These are phyloP conservation scores for Anguilla anguilla DNA, from an alignment of 2,797 vertebrate genomes.

Conservation along the genomic window DNA sequence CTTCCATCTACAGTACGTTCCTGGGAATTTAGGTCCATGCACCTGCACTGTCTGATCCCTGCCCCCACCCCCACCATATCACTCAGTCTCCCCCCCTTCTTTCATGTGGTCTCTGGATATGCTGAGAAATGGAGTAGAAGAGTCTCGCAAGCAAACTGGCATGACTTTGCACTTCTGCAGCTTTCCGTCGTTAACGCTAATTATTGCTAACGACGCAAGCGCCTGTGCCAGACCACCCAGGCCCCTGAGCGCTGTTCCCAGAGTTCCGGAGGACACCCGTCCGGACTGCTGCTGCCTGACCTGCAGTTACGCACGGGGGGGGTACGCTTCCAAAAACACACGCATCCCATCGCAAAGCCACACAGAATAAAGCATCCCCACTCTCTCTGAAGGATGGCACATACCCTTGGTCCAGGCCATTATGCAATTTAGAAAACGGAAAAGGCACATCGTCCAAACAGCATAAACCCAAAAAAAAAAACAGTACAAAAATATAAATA, in stretches of 20 bases:
- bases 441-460: background rate
- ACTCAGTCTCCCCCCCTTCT: background rate
- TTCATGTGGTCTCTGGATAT: background rate
- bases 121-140: background rate
- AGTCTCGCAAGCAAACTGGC: background rate
- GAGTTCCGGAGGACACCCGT: background rate
- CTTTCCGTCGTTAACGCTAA: slow-evolving; percentile 3
- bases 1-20: background rate
- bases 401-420: background rate
- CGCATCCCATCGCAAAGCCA: background rate
- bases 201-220: background rate
- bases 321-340: background rate
- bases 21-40: background rate
- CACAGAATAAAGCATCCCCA: background rate
- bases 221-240: background rate
- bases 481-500: background rate
- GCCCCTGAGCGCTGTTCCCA: background rate
- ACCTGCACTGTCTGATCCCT: background rate
- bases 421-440: background rate
- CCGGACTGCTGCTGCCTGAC: background rate
- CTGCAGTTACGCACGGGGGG: background rate
- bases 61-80: background rate
- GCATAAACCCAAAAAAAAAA: background rate
- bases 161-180: background rate
- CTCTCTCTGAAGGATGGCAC: background rate